Conservation (phyloP, 2,888 invertebrate species). For the Drosophila diplacantha region DNA sequence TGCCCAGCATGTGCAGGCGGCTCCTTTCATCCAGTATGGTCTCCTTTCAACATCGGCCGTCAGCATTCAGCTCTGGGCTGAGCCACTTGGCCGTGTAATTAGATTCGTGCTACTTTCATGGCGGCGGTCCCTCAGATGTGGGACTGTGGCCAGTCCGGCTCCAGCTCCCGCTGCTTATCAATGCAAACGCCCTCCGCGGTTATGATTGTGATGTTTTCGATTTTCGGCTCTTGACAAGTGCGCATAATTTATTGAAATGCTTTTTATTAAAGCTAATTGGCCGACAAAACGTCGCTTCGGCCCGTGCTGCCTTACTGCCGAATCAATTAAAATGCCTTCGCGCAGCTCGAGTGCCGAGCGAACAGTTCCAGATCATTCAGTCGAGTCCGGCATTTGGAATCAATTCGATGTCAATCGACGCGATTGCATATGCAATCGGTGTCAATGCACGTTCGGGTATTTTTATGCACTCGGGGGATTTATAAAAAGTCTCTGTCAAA, state of each 20-base stretch:
- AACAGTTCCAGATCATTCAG: conserved; percentile 62
- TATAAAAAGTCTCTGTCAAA: neutral
- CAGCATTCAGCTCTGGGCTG: conserved; percentile 23
- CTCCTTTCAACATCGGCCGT: conserved; percentile 32
- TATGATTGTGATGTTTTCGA: conserved; percentile 35
- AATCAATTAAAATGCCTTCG: conserved; percentile 63
- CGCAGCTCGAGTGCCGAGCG: conserved; percentile 34
- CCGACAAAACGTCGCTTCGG: conserved; percentile 44
- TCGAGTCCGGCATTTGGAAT: conserved; percentile 36
- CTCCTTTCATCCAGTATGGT: conserved; percentile 17
- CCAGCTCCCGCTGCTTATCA: conserved; percentile 34
- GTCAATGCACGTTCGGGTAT: conserved; percentile 61
- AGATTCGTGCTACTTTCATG: conserved; percentile 66
- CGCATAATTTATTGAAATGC: conserved; percentile 61
- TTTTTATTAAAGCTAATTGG: conserved; percentile 67
- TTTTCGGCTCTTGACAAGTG: conserved; percentile 33
- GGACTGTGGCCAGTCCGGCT: conserved; percentile 27
- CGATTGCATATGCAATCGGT: conserved; percentile 39
- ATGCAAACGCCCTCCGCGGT: conserved; percentile 57
- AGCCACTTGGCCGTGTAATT: conserved; percentile 55
- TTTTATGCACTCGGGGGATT: conserved; percentile 21
- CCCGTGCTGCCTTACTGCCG: conserved; percentile 43
- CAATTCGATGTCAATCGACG: conserved; percentile 34
- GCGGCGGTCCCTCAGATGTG: conserved; percentile 59
- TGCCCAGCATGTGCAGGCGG: conserved; percentile 50